Evolutionary conservation across 2,888 invertebrate genomes (phyloP).

Genomic region (Leptura quadrifasciata): DNA sequence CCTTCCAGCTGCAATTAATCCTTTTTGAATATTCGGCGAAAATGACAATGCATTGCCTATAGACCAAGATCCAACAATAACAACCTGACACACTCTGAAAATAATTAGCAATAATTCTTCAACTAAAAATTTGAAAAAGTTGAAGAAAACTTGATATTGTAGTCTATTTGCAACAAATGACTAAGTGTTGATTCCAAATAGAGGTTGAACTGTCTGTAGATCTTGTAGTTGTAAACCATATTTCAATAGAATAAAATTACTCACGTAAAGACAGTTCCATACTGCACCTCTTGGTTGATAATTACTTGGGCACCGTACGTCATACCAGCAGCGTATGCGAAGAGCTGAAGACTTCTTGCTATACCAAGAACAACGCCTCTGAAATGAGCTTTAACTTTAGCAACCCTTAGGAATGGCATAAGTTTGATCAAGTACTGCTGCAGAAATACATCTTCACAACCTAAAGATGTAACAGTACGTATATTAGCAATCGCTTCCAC

Average conservation of each 20-base stretch:
- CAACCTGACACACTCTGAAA: conserved; percentile 82
- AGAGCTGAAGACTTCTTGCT: conserved; percentile 81
- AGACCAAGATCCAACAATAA: conserved; percentile 83
- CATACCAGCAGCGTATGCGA: conserved; percentile 82
- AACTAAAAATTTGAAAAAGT: too few relatives aligned
- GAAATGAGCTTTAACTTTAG: conserved; percentile 78
- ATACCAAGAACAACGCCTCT: conserved; percentile 82
- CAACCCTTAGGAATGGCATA: conserved; percentile 77
- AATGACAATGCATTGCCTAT: conserved; percentile 82
- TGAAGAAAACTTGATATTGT: too few relatives aligned
- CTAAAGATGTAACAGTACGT: conserved; percentile 83
- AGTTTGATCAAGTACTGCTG: conserved; percentile 78
- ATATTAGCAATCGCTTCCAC: conserved; percentile 87
- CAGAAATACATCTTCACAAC: conserved; percentile 81
- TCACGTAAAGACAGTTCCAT: conserved; percentile 83
- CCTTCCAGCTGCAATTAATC: conserved; percentile 82
- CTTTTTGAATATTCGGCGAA: conserved; percentile 89
- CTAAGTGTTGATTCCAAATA: too few relatives aligned
- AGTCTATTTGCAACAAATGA: too few relatives aligned
- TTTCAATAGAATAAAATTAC: conserved; percentile 58
- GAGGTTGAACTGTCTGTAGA: too few relatives aligned
- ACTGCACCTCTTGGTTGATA: conserved; percentile 76
- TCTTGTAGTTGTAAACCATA: too few relatives aligned
- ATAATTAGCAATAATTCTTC: conserved; percentile 38
- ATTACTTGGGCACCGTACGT: conserved; percentile 84